Conservation (phyloP, 2,113 vertebrate genomes). For the Halcyon senegalensis region DNA sequence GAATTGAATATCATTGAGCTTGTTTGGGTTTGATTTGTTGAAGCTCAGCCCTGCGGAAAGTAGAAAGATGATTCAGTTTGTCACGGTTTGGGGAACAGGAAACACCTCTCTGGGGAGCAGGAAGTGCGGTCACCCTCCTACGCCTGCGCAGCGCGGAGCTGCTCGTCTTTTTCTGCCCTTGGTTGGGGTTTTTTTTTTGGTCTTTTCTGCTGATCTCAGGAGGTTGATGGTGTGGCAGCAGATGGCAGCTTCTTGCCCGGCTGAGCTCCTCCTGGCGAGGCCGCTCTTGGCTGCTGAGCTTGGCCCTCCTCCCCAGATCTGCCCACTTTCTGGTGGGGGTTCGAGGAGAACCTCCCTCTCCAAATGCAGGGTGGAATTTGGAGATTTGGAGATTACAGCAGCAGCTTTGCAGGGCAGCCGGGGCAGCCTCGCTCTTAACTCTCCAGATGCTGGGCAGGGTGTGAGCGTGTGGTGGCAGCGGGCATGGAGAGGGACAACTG, state of each 20-base stretch:
- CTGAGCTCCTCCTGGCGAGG: background rate
- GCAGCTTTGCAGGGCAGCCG: background rate
- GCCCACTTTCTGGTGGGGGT: background rate
- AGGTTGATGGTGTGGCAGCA: background rate
- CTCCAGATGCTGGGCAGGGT: background rate
- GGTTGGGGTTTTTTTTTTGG: background rate
- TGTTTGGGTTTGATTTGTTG: too few species aligned
- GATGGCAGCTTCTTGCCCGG: background rate
- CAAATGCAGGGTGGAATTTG: conserved; percentile 13
- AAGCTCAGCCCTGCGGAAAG: background rate
- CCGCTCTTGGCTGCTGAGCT: background rate
- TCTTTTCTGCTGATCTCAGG: conserved; percentile 38
- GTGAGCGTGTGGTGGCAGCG: background rate
- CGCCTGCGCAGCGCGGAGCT: background rate
- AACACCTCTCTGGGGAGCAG: conserved; percentile 51
- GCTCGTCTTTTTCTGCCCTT: background rate
- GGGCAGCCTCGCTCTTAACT: background rate
- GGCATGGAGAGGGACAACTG: background rate
- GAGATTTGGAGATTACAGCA: conserved; percentile 39
- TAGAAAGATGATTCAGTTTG: conserved; percentile 13
- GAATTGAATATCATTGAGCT: background rate
- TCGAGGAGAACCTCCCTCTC: background rate
- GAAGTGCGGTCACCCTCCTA: conserved; percentile 49
- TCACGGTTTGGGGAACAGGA: conserved; percentile 51
- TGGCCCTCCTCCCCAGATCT: background rate